These are phyloP conservation scores for Brachyptera putata DNA, from an alignment of 2,888 invertebrate species.

Conservation along the genomic window DNA sequence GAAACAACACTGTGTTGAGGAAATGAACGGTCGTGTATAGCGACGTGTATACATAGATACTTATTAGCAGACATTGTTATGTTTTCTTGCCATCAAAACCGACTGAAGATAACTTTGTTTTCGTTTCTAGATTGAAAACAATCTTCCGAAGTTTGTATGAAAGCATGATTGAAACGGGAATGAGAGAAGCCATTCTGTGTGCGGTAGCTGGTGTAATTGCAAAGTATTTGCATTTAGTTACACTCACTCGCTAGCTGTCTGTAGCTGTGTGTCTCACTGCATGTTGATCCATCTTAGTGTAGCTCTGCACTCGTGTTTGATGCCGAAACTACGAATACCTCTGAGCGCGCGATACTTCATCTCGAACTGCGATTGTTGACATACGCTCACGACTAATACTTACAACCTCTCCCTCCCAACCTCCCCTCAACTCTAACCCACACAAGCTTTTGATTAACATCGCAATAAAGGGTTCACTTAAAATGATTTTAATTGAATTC, in stretches of 20 bases:
- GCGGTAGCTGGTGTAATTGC: not conserved
- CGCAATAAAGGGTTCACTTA: slow-evolving; percentile 16
- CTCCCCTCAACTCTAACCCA: not conserved
- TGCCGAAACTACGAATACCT: no score
- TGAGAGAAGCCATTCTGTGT: no score
- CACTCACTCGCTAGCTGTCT: not conserved
- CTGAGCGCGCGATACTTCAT: no score
- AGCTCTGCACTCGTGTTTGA: no score
- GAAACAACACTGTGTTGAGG: no score
- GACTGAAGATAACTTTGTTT: not conserved
- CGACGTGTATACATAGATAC: no score
- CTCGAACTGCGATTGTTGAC: not conserved
- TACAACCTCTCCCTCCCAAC: not conserved
- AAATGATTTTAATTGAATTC: slow-evolving; percentile 14
- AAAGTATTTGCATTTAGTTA: slow-evolving; percentile 3
- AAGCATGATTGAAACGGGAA: not conserved
- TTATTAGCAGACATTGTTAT: no score
- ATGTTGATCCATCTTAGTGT: not conserved
- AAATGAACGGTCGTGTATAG: no score
- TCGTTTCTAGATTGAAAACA: not conserved
- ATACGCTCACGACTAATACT: slow-evolving; percentile 3
- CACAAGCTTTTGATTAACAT: not conserved
- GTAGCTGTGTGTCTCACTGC: not conserved
- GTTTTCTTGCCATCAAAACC: no score
- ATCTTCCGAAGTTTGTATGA: no score